Conservation (phyloP, 2,113 vertebrate species). For the Mirounga angustirostris region DNA sequence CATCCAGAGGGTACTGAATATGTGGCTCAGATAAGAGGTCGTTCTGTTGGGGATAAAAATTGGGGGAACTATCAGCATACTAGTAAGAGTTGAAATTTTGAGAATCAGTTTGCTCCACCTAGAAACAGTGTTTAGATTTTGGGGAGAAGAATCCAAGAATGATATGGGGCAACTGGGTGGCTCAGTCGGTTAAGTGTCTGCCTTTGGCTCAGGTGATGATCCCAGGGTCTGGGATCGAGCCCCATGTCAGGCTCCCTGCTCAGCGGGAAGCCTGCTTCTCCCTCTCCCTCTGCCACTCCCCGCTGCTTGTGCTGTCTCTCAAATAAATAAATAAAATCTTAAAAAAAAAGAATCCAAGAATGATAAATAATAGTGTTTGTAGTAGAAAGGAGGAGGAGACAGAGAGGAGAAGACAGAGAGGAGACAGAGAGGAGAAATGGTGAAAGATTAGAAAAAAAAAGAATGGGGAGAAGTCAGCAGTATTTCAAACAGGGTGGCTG, state of each 20-base stretch:
- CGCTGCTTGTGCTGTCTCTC: neutral
- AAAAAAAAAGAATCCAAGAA: neutral
- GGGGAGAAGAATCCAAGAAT: neutral
- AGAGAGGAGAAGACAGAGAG: neutral
- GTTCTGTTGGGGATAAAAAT: neutral
- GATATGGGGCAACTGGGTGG: neutral
- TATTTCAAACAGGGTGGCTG: neutral
- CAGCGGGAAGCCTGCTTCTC: neutral
- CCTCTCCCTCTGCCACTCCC: neutral
- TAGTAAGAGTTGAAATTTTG: neutral
- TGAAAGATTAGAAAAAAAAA: neutral
- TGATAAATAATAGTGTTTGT: neutral
- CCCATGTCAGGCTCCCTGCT: neutral
- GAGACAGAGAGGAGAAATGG: neutral
- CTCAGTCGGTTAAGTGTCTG: neutral
- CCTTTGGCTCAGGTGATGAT: neutral
- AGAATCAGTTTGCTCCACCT: neutral
- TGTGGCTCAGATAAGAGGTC: neutral
- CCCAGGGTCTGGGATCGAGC: neutral
- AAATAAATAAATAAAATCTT: too few relatives aligned
- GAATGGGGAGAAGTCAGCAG: neutral
- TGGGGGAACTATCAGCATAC: neutral
- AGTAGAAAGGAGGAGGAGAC: neutral
- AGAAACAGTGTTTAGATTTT: neutral
- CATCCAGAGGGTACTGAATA: neutral